These are phyloP conservation scores for Xyrichtys novacula DNA, from an alignment of 2,797 vertebrate genomes.

Conservation along the genomic window DNA sequence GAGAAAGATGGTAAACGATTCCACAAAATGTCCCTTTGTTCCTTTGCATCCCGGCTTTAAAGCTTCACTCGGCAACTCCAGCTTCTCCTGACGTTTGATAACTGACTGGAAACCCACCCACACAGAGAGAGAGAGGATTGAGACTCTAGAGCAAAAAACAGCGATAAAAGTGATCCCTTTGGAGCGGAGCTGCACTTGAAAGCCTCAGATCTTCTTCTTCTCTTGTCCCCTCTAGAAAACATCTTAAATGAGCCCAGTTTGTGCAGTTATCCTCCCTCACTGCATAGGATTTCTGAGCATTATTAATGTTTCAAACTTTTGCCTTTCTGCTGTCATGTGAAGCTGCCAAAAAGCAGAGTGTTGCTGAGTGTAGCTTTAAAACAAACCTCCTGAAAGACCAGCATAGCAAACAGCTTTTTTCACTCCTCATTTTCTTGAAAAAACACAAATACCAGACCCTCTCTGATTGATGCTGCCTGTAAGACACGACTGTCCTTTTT, in stretches of 20 bases:
- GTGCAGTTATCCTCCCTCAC: not conserved
- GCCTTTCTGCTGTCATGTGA: not conserved
- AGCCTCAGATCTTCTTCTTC: slow-evolving; percentile 1
- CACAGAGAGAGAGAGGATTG: not conserved
- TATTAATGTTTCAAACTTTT: not conserved
- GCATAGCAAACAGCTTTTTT: slow-evolving; percentile 9
- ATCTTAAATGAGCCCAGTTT: not conserved
- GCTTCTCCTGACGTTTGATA: slow-evolving; percentile 4
- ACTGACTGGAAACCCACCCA: not conserved
- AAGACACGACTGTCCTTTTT: slow-evolving; percentile 17
- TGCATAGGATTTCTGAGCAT: not conserved
- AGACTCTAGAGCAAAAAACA: not conserved
- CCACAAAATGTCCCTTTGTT: not conserved
- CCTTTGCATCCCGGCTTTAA: slow-evolving; percentile 8
- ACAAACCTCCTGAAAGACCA: slow-evolving; percentile 23
- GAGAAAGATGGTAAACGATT: not conserved
- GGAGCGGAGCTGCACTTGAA: too few species aligned
- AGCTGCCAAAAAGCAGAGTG: not conserved
- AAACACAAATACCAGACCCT: slow-evolving; percentile 23
- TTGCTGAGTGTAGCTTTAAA: slow-evolving; percentile 24
- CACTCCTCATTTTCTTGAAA: slow-evolving; percentile 3
- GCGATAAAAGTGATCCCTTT: not conserved
- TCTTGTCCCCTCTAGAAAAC: not conserved
- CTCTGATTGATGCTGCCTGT: not conserved
- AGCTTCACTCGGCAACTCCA: slow-evolving; percentile 5